Evolutionary conservation across 1,140 invertebrate species (phyloP).

Genomic region (Phocides pigmalion): DNA sequence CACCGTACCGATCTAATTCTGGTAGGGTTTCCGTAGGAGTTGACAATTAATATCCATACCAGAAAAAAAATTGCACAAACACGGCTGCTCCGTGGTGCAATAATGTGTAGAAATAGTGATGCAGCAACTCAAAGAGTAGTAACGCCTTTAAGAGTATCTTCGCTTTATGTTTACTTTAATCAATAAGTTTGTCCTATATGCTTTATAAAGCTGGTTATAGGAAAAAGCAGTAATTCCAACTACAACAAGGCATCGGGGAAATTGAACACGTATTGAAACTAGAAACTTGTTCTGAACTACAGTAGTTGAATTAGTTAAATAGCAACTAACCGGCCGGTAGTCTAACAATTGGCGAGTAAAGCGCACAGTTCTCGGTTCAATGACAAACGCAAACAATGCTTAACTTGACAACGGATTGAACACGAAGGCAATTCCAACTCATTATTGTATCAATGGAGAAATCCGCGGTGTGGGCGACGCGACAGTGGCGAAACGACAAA

Average conservation of each 20-base stretch:
- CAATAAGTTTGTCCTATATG: too few relatives aligned
- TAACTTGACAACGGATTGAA: conserved; percentile 46
- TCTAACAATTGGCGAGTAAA: conserved; percentile 51
- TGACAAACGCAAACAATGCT: conserved; percentile 71
- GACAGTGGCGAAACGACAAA: conserved; percentile 54
- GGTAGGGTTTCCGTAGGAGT: too few relatives aligned
- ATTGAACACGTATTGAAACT: conserved; percentile 5
- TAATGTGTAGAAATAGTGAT: too few relatives aligned
- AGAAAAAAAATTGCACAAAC: too few relatives aligned
- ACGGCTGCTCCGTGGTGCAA: too few relatives aligned
- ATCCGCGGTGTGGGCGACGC: conserved; percentile 62
- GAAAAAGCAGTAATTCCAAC: not conserved
- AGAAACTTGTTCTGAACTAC: conserved; percentile 8
- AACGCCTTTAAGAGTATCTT: too few relatives aligned
- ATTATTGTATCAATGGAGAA: conserved; percentile 75
- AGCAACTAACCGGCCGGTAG: conserved; percentile 47
- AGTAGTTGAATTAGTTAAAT: not conserved
- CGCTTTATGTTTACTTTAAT: too few relatives aligned
- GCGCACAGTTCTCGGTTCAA: conserved; percentile 61
- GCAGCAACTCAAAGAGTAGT: too few relatives aligned
- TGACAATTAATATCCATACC: too few relatives aligned
- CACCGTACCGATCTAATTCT: too few relatives aligned
- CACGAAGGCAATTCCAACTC: conserved; percentile 55
- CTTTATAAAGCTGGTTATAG: too few relatives aligned
- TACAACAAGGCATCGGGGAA: not conserved